These are phyloP conservation scores for Pyrgilauda ruficollis DNA, from an alignment of 2,113 vertebrate species.

Conservation along the genomic window DNA sequence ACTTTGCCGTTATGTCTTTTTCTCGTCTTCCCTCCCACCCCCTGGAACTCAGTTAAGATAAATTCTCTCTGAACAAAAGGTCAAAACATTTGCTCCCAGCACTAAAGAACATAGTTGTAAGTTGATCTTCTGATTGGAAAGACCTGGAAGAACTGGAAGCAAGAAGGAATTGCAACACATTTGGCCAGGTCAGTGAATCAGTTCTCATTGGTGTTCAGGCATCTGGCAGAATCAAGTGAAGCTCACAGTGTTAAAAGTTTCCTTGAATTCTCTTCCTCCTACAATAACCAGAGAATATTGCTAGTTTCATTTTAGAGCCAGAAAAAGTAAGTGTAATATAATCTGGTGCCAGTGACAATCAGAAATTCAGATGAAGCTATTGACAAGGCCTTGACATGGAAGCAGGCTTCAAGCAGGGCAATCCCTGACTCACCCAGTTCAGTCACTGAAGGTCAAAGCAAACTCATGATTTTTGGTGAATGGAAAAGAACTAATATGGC, in stretches of 20 bases:
- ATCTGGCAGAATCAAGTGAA: background rate
- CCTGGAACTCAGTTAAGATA: background rate
- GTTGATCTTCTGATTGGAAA: background rate
- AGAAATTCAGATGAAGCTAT: background rate
- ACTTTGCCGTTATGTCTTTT: background rate
- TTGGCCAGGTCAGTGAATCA: background rate
- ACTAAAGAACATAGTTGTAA: background rate
- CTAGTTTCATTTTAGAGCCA: background rate
- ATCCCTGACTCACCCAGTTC: background rate
- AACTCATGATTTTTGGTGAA: background rate
- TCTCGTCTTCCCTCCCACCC: background rate
- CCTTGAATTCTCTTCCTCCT: background rate
- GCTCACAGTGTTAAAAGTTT: background rate
- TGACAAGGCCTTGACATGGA: background rate
- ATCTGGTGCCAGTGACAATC: background rate
- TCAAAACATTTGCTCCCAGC: background rate
- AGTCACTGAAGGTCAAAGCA: background rate
- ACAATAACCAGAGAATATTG: background rate
- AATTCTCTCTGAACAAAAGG: slow-evolving; percentile 2
- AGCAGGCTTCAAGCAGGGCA: background rate
- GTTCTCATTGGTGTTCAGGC: fast-evolving
- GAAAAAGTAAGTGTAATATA: background rate
- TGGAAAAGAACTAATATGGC: background rate
- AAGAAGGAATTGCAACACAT: background rate
- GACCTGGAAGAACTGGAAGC: background rate